Conservation (phyloP, 2,113 vertebrate species). For the Gopherus flavomarginatus region DNA sequence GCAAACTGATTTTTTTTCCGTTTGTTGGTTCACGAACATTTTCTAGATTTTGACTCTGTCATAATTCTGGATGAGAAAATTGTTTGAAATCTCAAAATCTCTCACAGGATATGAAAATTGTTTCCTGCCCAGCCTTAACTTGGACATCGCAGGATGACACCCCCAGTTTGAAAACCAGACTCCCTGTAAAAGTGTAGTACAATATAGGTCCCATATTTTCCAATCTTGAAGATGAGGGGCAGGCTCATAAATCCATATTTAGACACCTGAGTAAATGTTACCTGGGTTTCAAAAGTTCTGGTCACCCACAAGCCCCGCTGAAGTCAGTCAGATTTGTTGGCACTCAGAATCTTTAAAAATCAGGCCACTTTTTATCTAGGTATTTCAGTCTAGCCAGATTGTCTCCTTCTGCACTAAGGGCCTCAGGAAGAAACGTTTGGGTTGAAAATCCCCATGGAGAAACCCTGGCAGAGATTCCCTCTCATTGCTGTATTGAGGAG, state of each 20-base stretch:
- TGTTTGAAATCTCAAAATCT: neutral
- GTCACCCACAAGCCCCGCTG: neutral
- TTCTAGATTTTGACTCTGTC: neutral
- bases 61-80: neutral
- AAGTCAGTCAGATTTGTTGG: neutral
- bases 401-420: rapidly evolving
- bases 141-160: neutral
- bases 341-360: neutral
- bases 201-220: neutral
- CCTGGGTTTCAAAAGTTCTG: neutral
- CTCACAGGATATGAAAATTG: neutral
- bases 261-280: neutral
- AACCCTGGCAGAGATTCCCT: neutral
- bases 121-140: neutral
- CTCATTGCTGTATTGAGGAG: neutral
- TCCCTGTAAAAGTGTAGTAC: neutral
- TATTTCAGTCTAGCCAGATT: neutral
- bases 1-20: neutral
- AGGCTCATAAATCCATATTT: neutral
- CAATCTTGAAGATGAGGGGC: neutral
- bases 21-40: neutral
- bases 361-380: rapidly evolving
- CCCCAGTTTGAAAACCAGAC: neutral
- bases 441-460: neutral
- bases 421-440: neutral